Percentiles rank a stretch among this genome's conserved stretches.
Evolutionary conservation across 2,888 invertebrate genomes (phyloP).

Genomic region (Notodonta ziczac): DNA sequence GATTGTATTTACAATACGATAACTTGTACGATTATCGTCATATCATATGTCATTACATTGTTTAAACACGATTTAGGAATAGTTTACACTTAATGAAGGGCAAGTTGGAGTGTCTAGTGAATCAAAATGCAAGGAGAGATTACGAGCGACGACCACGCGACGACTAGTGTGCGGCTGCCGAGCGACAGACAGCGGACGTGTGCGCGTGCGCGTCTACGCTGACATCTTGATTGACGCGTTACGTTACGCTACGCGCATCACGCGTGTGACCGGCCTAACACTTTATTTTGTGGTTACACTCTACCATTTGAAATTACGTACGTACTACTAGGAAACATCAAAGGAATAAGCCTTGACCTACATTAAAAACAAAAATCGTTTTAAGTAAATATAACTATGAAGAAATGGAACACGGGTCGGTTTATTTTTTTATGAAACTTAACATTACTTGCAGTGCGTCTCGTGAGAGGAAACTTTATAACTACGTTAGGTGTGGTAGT

Average conservation of each 20-base stretch:
- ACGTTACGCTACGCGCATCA: conserved; percentile 52
- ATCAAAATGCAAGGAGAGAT: not conserved
- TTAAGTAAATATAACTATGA: conserved; percentile 20
- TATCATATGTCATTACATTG: not conserved
- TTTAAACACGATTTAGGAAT: not conserved
- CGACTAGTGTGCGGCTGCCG: conserved; percentile 23
- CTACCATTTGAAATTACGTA: conserved; percentile 47
- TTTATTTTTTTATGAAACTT: not conserved
- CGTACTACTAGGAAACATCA: conserved; percentile 38
- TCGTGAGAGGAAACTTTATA: not conserved
- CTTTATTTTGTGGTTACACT: conserved; percentile 57
- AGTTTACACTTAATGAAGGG: not conserved
- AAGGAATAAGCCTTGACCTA: conserved; percentile 64
- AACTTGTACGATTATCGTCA: not conserved
- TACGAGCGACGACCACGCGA: not conserved
- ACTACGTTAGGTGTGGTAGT: no score
- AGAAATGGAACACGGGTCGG: not conserved
- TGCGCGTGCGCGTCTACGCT: conserved; percentile 47
- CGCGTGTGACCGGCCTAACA: conserved; percentile 46
- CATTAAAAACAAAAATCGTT: conserved; percentile 43
- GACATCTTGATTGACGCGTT: conserved; percentile 72
- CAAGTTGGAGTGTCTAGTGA: not conserved
- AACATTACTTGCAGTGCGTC: not conserved
- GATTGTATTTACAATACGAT: conserved; percentile 4
- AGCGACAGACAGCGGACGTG: conserved; percentile 21